These are phyloP conservation scores for Nomada ferruginata DNA, from an alignment of 2,888 invertebrate genomes.

Conservation along the genomic window DNA sequence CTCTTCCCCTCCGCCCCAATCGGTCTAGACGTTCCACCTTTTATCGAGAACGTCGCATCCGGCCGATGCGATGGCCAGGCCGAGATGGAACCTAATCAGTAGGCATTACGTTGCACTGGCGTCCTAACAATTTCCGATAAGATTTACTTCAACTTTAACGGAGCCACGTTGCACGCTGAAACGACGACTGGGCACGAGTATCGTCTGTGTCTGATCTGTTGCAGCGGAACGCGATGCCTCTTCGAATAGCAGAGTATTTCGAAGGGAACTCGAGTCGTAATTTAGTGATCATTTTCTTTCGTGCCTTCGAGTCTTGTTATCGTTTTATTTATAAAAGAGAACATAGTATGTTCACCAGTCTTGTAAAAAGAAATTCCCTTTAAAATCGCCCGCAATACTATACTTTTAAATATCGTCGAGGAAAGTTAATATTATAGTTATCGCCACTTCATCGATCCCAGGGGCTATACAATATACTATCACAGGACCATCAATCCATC, in stretches of 20 bases:
- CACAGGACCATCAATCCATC: not conserved
- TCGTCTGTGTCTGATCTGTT: too few species aligned
- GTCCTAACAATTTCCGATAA: conserved; percentile 64
- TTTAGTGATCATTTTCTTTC: too few species aligned
- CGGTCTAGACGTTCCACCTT: conserved; percentile 29
- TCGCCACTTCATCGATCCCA: conserved; percentile 5
- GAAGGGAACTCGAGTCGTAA: too few species aligned
- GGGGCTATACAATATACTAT: not conserved
- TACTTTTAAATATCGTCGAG: too few species aligned
- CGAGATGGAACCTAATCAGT: conserved; percentile 60
- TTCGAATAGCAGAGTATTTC: too few species aligned
- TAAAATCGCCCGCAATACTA: too few species aligned
- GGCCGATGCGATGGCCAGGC: conserved; percentile 30
- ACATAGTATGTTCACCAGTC: too few species aligned
- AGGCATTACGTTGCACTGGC: conserved; percentile 59
- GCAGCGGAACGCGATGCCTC: too few species aligned
- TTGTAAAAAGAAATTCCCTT: too few species aligned
- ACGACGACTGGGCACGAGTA: too few species aligned
- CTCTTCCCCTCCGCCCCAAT: conserved; percentile 2
- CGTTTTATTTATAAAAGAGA: too few species aligned
- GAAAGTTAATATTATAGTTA: not conserved
- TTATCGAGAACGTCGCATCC: conserved; percentile 54
- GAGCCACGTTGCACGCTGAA: not conserved
- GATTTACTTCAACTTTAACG: conserved; percentile 48
- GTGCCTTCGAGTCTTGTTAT: too few species aligned